Percentiles rank a stretch among this genome's conserved stretches.
Evolutionary conservation across 1,140 invertebrate species (phyloP).

Genomic region (Trichonephila clavata): DNA sequence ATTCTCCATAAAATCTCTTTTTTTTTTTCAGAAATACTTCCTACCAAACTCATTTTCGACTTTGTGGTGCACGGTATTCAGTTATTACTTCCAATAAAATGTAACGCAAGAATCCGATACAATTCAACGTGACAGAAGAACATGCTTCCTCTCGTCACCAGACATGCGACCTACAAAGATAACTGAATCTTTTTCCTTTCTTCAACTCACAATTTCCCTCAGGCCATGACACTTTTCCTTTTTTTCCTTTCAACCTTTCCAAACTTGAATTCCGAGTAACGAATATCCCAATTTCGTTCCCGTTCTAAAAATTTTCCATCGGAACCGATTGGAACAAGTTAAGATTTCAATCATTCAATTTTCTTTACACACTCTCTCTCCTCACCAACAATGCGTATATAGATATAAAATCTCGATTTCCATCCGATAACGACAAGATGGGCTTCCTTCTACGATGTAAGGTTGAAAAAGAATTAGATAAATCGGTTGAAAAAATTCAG

Average conservation of each 20-base stretch:
- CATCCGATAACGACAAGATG: slow-evolving; percentile 5
- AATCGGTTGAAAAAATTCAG: background rate
- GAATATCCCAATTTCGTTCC: slow-evolving; percentile 54
- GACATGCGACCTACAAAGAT: background rate
- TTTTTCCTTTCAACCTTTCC: background rate
- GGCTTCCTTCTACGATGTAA: background rate
- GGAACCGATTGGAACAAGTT: slow-evolving; percentile 30
- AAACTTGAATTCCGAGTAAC: slow-evolving; percentile 23
- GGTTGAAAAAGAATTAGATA: slow-evolving; percentile 23
- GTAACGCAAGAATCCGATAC: background rate
- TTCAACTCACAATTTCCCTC: background rate
- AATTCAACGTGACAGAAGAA: background rate
- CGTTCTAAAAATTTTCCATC: background rate
- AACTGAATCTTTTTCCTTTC: background rate
- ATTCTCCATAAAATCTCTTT: background rate
- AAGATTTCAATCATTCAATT: slow-evolving; percentile 61
- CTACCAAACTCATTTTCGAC: background rate
- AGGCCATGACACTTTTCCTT: background rate
- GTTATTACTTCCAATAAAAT: background rate
- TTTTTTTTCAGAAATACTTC: too few relatives aligned
- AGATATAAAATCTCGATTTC: slow-evolving; percentile 44
- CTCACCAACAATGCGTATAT: background rate
- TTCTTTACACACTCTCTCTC: background rate
- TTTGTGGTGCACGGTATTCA: background rate
- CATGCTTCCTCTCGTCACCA: background rate